Conservation (phyloP, 2,113 vertebrate species). For the Corythoichthys intestinalis region DNA sequence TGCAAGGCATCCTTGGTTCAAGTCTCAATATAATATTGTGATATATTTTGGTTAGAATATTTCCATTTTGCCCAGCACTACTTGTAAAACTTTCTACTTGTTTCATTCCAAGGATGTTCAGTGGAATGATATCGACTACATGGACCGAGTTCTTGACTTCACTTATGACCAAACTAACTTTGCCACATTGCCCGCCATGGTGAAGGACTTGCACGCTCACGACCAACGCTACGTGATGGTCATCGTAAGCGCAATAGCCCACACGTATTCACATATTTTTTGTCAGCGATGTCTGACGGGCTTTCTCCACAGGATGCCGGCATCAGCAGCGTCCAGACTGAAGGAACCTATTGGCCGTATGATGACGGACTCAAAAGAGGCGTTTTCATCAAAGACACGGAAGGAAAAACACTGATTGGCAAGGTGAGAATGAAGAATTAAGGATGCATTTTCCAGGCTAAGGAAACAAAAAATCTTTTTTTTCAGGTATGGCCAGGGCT, state of each 20-base stretch:
- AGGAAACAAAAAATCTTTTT: neutral
- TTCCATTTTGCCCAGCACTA: too few relatives aligned
- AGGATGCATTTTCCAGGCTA: neutral
- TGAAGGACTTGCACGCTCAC: conserved; percentile 73
- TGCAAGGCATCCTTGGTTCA: too few relatives aligned
- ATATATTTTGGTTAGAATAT: too few relatives aligned
- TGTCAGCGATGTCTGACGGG: conserved; percentile 2
- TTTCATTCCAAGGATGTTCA: conserved; percentile 72
- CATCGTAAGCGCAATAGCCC: conserved; percentile 66
- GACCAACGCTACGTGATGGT: conserved; percentile 78
- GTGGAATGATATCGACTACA: conserved; percentile 84
- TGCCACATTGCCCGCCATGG: conserved; percentile 74
- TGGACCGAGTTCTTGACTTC: conserved; percentile 81
- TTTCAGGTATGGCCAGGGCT: conserved; percentile 84
- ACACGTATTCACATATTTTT: neutral
- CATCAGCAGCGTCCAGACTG: conserved; percentile 79
- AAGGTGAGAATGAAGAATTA: conserved; percentile 64
- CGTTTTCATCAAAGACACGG: conserved; percentile 79
- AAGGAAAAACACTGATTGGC: conserved; percentile 77
- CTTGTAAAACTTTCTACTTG: neutral
- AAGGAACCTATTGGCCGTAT: conserved; percentile 79
- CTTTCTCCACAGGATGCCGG: conserved; percentile 75
- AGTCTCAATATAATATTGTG: too few relatives aligned
- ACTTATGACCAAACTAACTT: conserved; percentile 73
- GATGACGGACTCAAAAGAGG: conserved; percentile 79